These are phyloP conservation scores for Hirtodrosophila duncani DNA, from an alignment of 2,888 invertebrate genomes.

Conservation along the genomic window DNA sequence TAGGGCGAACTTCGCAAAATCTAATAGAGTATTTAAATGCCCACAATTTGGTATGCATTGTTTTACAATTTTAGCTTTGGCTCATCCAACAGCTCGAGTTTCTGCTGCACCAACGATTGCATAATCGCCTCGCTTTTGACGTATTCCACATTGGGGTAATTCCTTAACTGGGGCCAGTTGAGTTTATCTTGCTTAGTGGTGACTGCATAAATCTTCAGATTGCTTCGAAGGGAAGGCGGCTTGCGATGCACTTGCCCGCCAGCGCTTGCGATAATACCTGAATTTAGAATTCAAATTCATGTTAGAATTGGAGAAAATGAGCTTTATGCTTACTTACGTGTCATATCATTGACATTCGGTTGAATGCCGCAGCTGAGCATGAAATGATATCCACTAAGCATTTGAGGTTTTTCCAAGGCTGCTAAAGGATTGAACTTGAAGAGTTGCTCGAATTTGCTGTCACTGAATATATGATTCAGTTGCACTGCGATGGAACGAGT, in stretches of 20 bases:
- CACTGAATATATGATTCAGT: slow-evolving; percentile 43
- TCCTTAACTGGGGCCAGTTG: slow-evolving; percentile 6
- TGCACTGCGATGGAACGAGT: slow-evolving; percentile 18
- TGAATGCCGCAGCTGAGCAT: slow-evolving; percentile 33
- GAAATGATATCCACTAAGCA: slow-evolving; percentile 36
- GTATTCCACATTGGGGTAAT: slow-evolving; percentile 19
- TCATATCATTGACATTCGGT: slow-evolving; percentile 41
- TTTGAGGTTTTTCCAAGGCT: slow-evolving; percentile 9
- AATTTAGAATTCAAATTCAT: background rate
- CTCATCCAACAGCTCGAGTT: slow-evolving; percentile 13
- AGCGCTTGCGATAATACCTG: slow-evolving; percentile 48
- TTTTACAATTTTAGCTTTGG: slow-evolving; percentile 6
- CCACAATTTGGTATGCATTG: too few relatives aligned
- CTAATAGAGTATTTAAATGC: background rate
- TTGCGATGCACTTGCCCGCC: slow-evolving; percentile 36
- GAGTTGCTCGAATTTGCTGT: slow-evolving; percentile 21
- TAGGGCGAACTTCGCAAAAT: background rate
- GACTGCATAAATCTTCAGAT: slow-evolving; percentile 37
- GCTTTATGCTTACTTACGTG: slow-evolving; percentile 14
- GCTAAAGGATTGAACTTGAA: slow-evolving; percentile 41
- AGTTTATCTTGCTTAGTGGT: slow-evolving; percentile 6
- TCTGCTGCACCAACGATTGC: slow-evolving; percentile 45
- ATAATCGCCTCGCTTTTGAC: slow-evolving; percentile 49
- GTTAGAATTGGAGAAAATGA: background rate
- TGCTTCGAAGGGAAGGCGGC: slow-evolving; percentile 12